phyloP scores from a whole-genome alignment of 2,888 invertebrate genomes.

The Heterodera filipjevi region DNA sequence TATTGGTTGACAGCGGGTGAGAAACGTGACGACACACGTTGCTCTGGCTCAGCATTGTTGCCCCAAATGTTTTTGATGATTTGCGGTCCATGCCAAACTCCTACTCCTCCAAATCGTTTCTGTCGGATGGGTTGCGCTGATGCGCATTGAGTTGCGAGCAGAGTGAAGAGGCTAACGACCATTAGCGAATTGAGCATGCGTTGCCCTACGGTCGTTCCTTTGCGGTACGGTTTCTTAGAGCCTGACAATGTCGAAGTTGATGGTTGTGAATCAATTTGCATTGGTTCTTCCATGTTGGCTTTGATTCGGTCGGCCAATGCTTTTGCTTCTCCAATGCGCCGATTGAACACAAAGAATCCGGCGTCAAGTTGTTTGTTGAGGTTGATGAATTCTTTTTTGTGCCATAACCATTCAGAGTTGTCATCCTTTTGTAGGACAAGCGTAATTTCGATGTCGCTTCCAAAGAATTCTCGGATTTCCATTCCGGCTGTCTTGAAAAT shows the following conservation, averaged over 20 bases:
- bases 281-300: background rate
- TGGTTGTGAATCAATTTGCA: background rate
- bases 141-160: background rate
- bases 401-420: background rate
- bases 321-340: background rate
- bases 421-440: background rate
- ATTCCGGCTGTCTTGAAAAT: too few relatives aligned
- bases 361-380: background rate
- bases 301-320: background rate
- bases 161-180: background rate
- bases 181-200: background rate
- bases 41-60: background rate
- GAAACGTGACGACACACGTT: too few relatives aligned
- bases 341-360: background rate
- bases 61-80: background rate
- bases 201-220: background rate
- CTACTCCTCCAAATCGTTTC: slow-evolving; percentile 5
- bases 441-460: background rate
- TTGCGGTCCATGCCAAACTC: background rate
- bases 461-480: too few relatives aligned
- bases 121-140: background rate
- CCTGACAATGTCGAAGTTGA: background rate
- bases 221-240: background rate
- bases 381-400: background rate
- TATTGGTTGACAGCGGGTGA: too few relatives aligned